A percentile compares a stretch with the other conserved stretches of the same genome.
Conservation (phyloP, 2,113 vertebrate species). For the Corynorhinus townsendii region DNA sequence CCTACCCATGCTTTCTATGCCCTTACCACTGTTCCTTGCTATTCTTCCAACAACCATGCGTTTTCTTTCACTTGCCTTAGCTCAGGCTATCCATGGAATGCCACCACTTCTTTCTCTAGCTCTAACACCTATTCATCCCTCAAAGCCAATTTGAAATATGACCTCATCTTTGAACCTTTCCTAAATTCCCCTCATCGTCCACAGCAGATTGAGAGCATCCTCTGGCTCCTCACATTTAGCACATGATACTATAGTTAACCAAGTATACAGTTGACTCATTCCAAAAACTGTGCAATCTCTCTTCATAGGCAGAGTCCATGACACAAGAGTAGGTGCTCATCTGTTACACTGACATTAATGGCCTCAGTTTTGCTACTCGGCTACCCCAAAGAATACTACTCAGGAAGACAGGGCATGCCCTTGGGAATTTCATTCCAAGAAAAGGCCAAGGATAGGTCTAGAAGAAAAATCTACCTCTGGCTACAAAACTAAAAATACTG, state of each 20-base stretch:
- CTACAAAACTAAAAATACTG: constrained; percentile 5
- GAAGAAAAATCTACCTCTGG: constrained; percentile 5
- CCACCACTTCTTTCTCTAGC: neutral
- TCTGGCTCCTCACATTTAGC: neutral
- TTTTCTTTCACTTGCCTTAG: neutral
- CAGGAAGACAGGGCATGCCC: neutral
- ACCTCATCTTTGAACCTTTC: neutral
- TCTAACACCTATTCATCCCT: neutral
- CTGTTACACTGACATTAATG: neutral
- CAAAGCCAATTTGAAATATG: neutral
- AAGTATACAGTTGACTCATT: neutral
- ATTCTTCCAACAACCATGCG: neutral
- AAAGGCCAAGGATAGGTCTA: neutral
- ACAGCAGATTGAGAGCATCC: neutral
- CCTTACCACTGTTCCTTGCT: neutral
- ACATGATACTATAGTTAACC: neutral
- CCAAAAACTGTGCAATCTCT: neutral
- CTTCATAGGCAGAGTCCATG: neutral
- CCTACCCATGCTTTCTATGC: neutral
- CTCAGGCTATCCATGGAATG: neutral
- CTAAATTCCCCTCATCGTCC: neutral
- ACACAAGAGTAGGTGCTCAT: neutral
- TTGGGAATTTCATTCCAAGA: neutral
- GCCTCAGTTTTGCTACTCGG: neutral
- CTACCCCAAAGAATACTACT: neutral